A percentile compares a stretch with the other conserved stretches of the same genome.
phyloP scores from a whole-genome alignment of 2,113 vertebrate species.

The Cygnus atratus region DNA sequence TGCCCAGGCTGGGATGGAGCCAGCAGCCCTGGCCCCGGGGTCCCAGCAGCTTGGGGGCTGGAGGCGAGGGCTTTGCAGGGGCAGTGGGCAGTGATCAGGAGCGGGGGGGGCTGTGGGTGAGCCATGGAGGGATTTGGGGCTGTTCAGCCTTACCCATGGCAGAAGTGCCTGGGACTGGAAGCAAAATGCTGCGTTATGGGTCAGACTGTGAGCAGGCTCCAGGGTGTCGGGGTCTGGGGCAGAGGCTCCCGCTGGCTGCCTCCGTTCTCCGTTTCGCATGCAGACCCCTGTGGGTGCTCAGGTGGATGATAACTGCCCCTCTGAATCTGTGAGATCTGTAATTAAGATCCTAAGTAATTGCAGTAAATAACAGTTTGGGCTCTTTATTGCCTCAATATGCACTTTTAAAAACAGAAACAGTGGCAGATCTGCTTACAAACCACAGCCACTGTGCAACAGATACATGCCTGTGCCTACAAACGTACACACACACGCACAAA shows the following conservation, averaged over 20 bases:
- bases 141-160: neutral
- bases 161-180: neutral
- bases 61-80: neutral
- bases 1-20: neutral
- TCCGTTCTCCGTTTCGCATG: neutral
- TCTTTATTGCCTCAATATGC: neutral
- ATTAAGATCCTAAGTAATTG: too few species aligned
- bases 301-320: neutral
- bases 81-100: neutral
- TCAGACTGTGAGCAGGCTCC: neutral
- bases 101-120: neutral
- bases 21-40: neutral
- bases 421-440: neutral
- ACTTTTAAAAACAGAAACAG: neutral
- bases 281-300: neutral
- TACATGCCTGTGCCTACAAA: neutral
- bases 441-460: neutral
- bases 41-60: neutral
- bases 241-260: neutral
- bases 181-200: neutral
- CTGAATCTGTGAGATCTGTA: too few species aligned
- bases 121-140: neutral
- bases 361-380: neutral
- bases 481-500: neutral
- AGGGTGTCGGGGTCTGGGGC: fast-evolving